Evolutionary conservation across 2,113 vertebrate genomes (phyloP).

Genomic region (Mastomys coucha): DNA sequence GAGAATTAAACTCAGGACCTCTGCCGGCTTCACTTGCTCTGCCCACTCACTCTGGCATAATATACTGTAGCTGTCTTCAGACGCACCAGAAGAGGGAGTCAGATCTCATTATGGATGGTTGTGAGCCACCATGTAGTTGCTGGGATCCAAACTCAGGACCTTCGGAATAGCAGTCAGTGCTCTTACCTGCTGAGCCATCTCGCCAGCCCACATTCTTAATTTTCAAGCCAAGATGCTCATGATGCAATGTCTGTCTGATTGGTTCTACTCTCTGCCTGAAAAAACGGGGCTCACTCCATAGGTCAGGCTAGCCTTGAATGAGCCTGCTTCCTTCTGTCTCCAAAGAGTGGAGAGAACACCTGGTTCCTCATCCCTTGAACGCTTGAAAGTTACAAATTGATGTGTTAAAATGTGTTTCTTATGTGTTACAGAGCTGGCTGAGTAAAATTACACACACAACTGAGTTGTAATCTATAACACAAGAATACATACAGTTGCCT

Average conservation of each 20-base stretch:
- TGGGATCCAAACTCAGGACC: too few species aligned
- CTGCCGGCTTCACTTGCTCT: too few species aligned
- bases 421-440: neutral
- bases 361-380: neutral
- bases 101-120: too few species aligned
- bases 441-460: neutral
- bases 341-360: neutral
- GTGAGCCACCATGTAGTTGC: too few species aligned
- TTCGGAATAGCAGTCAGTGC: too few species aligned
- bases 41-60: too few species aligned
- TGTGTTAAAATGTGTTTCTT: neutral
- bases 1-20: too few species aligned
- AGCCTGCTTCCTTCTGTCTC: neutral
- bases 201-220: too few species aligned
- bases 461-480: neutral
- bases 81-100: too few species aligned
- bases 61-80: too few species aligned
- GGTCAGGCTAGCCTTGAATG: neutral
- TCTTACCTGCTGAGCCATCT: too few species aligned
- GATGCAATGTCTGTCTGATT: neutral
- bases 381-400: neutral
- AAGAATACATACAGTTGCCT: neutral
- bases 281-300: neutral
- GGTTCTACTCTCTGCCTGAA: neutral
- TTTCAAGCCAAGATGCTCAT: neutral